Evolutionary conservation across 2,888 invertebrate genomes (phyloP), one percentile per base, ranked within the genome.

Genomic region (Cataglyphis altisquamis): DNA sequence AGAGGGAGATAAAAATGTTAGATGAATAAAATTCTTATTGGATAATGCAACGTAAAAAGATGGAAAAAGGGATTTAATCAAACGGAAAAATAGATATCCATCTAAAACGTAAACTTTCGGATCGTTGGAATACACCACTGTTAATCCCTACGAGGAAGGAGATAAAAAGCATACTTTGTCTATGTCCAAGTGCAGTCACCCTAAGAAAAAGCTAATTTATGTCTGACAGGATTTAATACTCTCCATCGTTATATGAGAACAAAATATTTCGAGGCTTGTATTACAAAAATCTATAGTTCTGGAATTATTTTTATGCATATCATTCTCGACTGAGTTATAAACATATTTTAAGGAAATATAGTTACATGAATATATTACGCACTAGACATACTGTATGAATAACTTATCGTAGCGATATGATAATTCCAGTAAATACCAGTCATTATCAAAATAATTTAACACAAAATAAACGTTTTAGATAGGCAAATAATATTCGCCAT

Each of bases 131-230:
- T 60, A 45, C 45, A 72, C 25, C 18, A 57, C 45, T 60, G 21
- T 72, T 80, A 80, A 80, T 41, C 45, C 45, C 21, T 32, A 72
- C n/a, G 72, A 10, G 52, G 9, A 45, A 52, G 8, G 48, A 80
- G 72, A 70, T 80, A 80, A 80, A 80, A 80, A 60, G 60, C 45
- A 36, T 45, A 60, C 60, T 80, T 60, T 45, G 32, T 80, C 72
- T 80, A 8, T 29, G 78, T 72, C 70, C 57, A 60, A 45, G 57
- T 32, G 57, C 32, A 80, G 36, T 60, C 78, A 72, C 25, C 32
- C 70, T 72, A 60, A 80, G 72, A 80, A 80, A 80, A 70, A 80
- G 52, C 8, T 80, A 80, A 72, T 80, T 80, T 80, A 80, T 72
- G 45, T 70, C 72, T 45, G 72, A 72, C 78, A 80, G 32, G 25